These are phyloP conservation scores for Cichlasoma orientale DNA, from an alignment of 2,797 vertebrate genomes.

Conservation along the genomic window DNA sequence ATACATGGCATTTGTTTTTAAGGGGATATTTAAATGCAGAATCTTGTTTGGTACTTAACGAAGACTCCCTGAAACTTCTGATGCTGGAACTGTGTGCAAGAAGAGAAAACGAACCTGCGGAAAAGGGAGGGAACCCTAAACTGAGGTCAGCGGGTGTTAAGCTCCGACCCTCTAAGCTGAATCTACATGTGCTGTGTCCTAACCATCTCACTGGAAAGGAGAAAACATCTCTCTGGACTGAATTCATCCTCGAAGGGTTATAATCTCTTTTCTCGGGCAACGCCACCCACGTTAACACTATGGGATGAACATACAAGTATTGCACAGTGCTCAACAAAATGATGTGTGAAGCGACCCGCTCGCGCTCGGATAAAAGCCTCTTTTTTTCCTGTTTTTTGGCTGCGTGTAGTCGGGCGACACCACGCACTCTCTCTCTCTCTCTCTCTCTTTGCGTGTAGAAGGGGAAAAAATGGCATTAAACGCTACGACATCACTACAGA, in stretches of 20 bases:
- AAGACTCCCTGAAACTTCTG: constrained; percentile 78
- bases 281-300: constrained; percentile 72
- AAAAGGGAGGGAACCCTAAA: constrained; percentile 63
- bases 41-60: constrained; percentile 68
- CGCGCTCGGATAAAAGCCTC: constrained; percentile 50
- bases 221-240: constrained; percentile 57
- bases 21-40: constrained; percentile 50
- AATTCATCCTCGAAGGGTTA: constrained; percentile 44
- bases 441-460: constrained; percentile 86
- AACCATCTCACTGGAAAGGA: constrained; percentile 68
- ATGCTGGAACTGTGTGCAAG: constrained; percentile 79
- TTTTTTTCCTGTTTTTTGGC: neutral
- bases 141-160: constrained; percentile 56
- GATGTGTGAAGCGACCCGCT: constrained; percentile 87
- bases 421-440: constrained; percentile 60
- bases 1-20: constrained; percentile 69
- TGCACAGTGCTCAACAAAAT: constrained; percentile 98
- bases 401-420: neutral
- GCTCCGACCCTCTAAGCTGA: constrained; percentile 71
- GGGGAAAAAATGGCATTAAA: constrained; percentile 91
- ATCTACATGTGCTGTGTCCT: constrained; percentile 79
- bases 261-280: constrained; percentile 44
- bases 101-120: constrained; percentile 58
- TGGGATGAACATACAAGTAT: constrained; percentile 83
- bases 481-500: constrained; percentile 93